A percentile compares a stretch with the other conserved stretches of the same genome.
Conservation (phyloP, 2,797 vertebrate species). For the Hypotaenidia philippensis region DNA sequence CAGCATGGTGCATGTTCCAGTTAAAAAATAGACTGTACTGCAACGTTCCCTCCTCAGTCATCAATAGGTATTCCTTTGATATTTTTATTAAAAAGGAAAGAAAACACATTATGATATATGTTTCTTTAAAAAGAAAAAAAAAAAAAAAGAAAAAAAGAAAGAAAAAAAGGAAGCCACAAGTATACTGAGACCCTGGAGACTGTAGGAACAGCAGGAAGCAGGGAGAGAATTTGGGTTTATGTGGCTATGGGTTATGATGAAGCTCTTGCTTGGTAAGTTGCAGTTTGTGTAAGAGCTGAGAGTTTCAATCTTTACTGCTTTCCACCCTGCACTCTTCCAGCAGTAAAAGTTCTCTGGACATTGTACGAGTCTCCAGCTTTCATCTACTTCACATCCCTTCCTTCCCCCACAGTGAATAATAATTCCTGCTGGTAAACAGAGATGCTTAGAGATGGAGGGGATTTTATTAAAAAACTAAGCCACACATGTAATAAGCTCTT, state of each 20-base stretch:
- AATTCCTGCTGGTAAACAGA: neutral
- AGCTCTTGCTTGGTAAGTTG: constrained; percentile 2
- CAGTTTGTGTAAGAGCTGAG: neutral
- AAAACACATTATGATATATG: constrained; percentile 72
- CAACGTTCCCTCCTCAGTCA: constrained; percentile 69
- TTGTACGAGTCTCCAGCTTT: neutral
- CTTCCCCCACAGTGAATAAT: neutral
- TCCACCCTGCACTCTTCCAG: neutral
- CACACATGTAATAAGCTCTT: fast-evolving
- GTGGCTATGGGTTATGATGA: constrained; percentile 4
- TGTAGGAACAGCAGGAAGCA: constrained; percentile 2
- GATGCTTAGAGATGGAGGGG: neutral
- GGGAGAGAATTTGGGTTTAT: neutral
- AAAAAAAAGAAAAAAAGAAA: neutral
- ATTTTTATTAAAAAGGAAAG: constrained; percentile 81
- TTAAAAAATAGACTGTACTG: constrained; percentile 80
- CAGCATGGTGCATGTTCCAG: constrained; percentile 81
- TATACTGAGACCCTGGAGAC: neutral
- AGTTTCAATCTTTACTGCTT: neutral
- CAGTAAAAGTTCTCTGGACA: neutral
- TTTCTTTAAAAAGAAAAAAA: constrained; percentile 22
- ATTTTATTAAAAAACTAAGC: neutral
- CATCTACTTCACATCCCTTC: neutral
- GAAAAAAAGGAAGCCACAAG: neutral
- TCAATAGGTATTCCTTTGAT: constrained; percentile 80